A percentile compares a stretch with the other conserved stretches of the same genome.
These are phyloP conservation scores for Anarsia innoxiella DNA, from an alignment of 2,888 invertebrate genomes.

Conservation along the genomic window DNA sequence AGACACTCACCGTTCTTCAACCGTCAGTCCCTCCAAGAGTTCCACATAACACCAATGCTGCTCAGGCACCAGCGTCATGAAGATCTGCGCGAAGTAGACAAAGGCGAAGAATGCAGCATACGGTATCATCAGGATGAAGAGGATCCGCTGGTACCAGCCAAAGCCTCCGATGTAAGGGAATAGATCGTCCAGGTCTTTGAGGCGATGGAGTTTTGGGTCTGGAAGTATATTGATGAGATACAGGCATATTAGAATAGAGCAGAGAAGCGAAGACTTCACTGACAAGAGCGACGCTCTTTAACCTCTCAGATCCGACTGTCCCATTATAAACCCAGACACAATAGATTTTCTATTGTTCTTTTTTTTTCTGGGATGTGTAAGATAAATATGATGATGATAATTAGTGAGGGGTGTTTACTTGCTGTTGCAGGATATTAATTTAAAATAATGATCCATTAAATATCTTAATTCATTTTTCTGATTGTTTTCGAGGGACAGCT, in stretches of 20 bases:
- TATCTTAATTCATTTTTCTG: no score
- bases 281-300: no score
- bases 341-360: no score
- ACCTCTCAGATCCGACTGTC: no score
- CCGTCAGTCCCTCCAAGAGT: slow-evolving; percentile 40
- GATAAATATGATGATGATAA: no score
- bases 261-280: no score
- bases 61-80: slow-evolving; percentile 59
- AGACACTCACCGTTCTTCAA: slow-evolving; percentile 42
- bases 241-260: neutral
- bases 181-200: slow-evolving; percentile 59
- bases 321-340: no score
- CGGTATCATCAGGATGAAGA: slow-evolving; percentile 63
- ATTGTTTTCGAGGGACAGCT: no score
- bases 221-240: neutral
- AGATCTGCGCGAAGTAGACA: slow-evolving; percentile 65
- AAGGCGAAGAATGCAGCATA: slow-evolving; percentile 66
- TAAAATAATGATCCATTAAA: no score
- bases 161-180: slow-evolving; percentile 58
- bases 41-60: slow-evolving; percentile 56
- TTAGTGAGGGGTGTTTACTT: neutral
- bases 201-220: neutral
- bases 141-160: slow-evolving; percentile 55
- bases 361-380: no score
- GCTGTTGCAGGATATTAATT: no score